phyloP scores from a whole-genome alignment of 2,113 vertebrate species.

The Todiramphus saurophagus region DNA sequence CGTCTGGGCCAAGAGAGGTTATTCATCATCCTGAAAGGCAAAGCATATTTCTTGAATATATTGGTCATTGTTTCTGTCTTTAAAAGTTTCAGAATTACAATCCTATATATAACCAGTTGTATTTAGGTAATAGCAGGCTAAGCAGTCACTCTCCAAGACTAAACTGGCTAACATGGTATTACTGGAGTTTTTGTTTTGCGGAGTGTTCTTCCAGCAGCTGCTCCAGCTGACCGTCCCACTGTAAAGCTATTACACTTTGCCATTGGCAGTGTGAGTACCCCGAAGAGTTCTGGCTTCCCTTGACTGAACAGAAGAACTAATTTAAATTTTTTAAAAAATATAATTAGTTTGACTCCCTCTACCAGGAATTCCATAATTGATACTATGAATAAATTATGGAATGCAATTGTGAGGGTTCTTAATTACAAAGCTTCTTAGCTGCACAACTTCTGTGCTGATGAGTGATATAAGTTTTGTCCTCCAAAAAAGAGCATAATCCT shows the following conservation, averaged over 20 bases:
- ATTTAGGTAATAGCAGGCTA: not conserved
- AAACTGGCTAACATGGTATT: not conserved
- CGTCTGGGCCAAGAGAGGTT: not conserved
- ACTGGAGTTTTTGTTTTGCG: not conserved
- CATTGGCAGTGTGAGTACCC: slow-evolving; percentile 21
- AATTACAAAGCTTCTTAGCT: slow-evolving; percentile 55
- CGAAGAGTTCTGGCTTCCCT: slow-evolving; percentile 46
- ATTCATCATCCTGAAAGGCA: not conserved
- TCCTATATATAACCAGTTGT: not conserved
- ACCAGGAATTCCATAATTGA: slow-evolving; percentile 65
- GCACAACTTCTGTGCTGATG: not conserved
- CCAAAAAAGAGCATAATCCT: not conserved
- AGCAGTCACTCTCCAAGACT: not conserved
- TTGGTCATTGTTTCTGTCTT: not conserved
- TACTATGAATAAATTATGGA: slow-evolving; percentile 67
- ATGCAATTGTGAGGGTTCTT: slow-evolving; percentile 36
- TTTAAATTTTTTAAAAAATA: slow-evolving; percentile 61
- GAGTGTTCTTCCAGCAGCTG: not conserved
- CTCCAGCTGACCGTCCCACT: not conserved
- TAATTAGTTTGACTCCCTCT: slow-evolving; percentile 62
- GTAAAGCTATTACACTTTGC: slow-evolving; percentile 42
- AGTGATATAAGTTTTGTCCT: slow-evolving; percentile 27
- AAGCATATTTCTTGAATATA: not conserved
- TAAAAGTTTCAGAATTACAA: not conserved
- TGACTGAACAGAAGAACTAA: slow-evolving; percentile 67